Percentiles rank a stretch among this genome's conserved stretches.
Evolutionary conservation across 2,888 invertebrate species (phyloP).

Genomic region (Globia sparganii): DNA sequence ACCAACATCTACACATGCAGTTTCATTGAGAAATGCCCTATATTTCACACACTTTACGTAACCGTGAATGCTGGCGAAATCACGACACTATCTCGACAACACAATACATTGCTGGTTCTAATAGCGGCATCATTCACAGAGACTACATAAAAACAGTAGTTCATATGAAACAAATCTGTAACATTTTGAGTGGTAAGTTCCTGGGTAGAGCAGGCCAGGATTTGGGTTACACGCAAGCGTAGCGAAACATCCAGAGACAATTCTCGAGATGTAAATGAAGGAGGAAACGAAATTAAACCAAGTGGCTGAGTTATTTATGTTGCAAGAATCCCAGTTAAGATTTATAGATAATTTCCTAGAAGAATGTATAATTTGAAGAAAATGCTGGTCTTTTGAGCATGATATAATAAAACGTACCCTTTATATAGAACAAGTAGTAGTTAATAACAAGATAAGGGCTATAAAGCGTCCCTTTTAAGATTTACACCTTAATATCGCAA

Average conservation of each 20-base stretch:
- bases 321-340: slow-evolving; percentile 32
- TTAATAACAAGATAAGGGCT: not conserved
- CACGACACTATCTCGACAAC: slow-evolving; percentile 18
- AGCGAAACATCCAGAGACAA: slow-evolving; percentile 60
- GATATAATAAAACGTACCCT: not conserved
- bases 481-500: not conserved
- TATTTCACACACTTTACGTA: slow-evolving; percentile 68
- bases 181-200: not conserved
- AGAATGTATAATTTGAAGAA: slow-evolving; percentile 6
- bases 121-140: slow-evolving; percentile 12
- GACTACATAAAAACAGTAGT: slow-evolving; percentile 39
- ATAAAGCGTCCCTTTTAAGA: not conserved
- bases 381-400: not conserved
- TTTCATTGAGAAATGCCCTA: slow-evolving; percentile 72
- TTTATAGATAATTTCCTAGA: slow-evolving; percentile 34
- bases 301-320: slow-evolving; percentile 59
- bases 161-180: slow-evolving; percentile 20
- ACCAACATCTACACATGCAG: slow-evolving; percentile 45
- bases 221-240: slow-evolving; percentile 68
- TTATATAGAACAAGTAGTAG: not conserved
- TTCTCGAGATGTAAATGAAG: slow-evolving; percentile 61
- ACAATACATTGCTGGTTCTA: slow-evolving; percentile 58
- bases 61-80: slow-evolving; percentile 25
- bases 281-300: slow-evolving; percentile 58
- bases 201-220: slow-evolving; percentile 49